These are phyloP conservation scores for Rana temporaria DNA, from an alignment of 2,113 vertebrate genomes.

Conservation along the genomic window DNA sequence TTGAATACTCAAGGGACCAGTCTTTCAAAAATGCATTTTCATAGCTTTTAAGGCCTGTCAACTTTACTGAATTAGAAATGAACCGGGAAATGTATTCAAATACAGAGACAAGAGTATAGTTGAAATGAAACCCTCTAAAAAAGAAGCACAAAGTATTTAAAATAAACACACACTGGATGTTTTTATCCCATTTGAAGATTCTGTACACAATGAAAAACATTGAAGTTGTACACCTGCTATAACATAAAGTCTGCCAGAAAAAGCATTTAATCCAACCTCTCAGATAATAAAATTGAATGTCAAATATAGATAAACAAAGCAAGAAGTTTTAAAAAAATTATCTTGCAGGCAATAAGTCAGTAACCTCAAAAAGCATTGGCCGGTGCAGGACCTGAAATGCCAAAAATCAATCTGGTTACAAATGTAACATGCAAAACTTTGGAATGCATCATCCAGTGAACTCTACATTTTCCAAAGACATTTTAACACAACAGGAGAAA, in stretches of 20 bases:
- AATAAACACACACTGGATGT: slow-evolving; percentile 34
- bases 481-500: too few relatives aligned
- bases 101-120: slow-evolving; percentile 18
- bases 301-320: slow-evolving; percentile 9
- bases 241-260: slow-evolving; percentile 31
- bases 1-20: slow-evolving; percentile 18
- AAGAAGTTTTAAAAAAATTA: not conserved
- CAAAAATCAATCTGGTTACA: not conserved
- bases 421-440: too few relatives aligned
- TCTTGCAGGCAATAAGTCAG: not conserved
- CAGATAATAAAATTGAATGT: slow-evolving; percentile 2
- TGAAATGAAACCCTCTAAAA: slow-evolving; percentile 31
- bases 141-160: slow-evolving; percentile 39
- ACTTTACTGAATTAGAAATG: slow-evolving; percentile 44
- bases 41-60: slow-evolving; percentile 33
- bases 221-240: slow-evolving; percentile 33
- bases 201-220: slow-evolving; percentile 1
- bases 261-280: not conserved
- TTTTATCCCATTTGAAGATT: slow-evolving; percentile 1
- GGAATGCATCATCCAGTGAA: too few relatives aligned
- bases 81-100: slow-evolving; percentile 24
- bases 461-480: too few relatives aligned
- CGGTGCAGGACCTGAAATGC: not conserved
- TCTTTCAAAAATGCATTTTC: slow-evolving; percentile 42
- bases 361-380: slow-evolving; percentile 4